phyloP scores from a whole-genome alignment of 2,888 invertebrate species.

The Drosophila borealis region DNA sequence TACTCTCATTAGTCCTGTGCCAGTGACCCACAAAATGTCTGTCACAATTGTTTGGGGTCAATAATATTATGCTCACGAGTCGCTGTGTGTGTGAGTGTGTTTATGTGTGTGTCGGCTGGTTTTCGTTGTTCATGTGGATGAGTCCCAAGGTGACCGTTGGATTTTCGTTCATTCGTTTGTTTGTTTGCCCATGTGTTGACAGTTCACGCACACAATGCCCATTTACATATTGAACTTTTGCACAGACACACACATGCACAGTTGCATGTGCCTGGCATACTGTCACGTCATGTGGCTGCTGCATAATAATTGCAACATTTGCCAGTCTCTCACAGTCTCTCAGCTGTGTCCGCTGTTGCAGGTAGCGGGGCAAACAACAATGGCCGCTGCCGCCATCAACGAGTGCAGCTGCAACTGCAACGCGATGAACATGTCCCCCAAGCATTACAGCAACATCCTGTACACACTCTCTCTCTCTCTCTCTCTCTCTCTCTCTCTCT shows the following conservation, averaged over 20 bases:
- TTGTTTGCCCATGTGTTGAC: constrained; percentile 68
- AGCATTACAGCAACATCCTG: constrained; percentile 53
- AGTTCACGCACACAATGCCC: constrained; percentile 61
- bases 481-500: not conserved
- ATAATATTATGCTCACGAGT: constrained; percentile 31
- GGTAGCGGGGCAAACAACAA: constrained; percentile 48
- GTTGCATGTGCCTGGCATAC: constrained; percentile 16
- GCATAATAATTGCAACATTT: constrained; percentile 79
- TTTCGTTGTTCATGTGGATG: constrained; percentile 57
- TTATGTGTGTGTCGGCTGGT: constrained; percentile 17
- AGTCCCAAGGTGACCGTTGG: constrained; percentile 78
- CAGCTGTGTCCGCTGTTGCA: constrained; percentile 50
- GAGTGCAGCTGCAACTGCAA: constrained; percentile 23
- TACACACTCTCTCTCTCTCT: not conserved
- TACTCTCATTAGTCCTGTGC: constrained; percentile 15
- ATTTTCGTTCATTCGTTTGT: constrained; percentile 70
- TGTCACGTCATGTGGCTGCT: constrained; percentile 55
- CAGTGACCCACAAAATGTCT: constrained; percentile 72
- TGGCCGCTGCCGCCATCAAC: constrained; percentile 16
- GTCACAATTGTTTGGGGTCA: constrained; percentile 66
- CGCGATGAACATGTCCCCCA: constrained; percentile 55
- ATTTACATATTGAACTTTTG: constrained; percentile 77
- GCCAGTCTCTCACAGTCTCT: constrained; percentile 43
- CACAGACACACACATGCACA: constrained; percentile 9
- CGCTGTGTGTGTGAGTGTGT: not conserved